These are phyloP conservation scores for Gastrophryne carolinensis DNA, from an alignment of 2,797 vertebrate genomes.

Conservation along the genomic window DNA sequence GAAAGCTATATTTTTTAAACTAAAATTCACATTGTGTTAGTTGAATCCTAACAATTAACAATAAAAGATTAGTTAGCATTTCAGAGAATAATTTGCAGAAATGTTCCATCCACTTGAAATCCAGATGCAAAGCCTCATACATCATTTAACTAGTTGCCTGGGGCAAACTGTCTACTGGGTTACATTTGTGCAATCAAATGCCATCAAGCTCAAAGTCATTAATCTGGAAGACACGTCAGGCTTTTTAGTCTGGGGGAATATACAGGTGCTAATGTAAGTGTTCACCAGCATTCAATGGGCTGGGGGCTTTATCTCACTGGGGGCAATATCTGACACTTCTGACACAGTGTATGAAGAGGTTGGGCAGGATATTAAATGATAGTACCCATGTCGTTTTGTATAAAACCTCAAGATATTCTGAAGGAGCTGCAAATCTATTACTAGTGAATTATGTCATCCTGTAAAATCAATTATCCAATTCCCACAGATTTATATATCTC, in stretches of 20 bases:
- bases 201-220: slow-evolving; percentile 20
- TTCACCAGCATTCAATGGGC: neutral
- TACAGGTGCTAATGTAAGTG: slow-evolving; percentile 17
- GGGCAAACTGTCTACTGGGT: slow-evolving; percentile 27
- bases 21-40: too few species aligned
- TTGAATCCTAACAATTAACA: too few species aligned
- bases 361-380: neutral
- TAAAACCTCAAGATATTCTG: slow-evolving; percentile 5
- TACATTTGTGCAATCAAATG: slow-evolving; percentile 18
- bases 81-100: slow-evolving; percentile 12
- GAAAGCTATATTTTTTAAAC: too few species aligned
- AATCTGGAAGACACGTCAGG: neutral
- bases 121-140: slow-evolving; percentile 8
- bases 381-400: neutral
- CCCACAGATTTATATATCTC: slow-evolving; percentile 15
- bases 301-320: neutral
- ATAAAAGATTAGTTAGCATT: too few species aligned
- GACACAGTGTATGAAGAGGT: neutral
- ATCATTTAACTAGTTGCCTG: slow-evolving; percentile 37
- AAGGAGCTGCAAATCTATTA: neutral
- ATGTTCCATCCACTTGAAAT: slow-evolving; percentile 22
- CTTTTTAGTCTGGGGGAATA: slow-evolving; percentile 24
- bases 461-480: slow-evolving; percentile 15
- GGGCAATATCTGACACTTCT: too few species aligned
- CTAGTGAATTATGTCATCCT: slow-evolving; percentile 13